Percentiles rank a stretch among this genome's conserved stretches.
These are phyloP conservation scores for Abrostola triplasia DNA, from an alignment of 2,888 invertebrate genomes.

Conservation along the genomic window DNA sequence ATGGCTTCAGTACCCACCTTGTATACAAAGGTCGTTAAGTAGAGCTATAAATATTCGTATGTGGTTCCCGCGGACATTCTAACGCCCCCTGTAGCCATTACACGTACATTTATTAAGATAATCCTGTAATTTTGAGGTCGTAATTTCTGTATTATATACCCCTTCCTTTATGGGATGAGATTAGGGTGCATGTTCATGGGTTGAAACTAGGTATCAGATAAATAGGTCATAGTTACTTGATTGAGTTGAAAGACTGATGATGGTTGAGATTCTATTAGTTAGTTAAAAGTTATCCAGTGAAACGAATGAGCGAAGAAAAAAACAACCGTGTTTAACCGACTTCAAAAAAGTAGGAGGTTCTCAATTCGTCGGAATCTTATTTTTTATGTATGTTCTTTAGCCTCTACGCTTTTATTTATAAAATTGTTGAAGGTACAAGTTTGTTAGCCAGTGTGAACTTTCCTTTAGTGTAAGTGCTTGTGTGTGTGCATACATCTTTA, in stretches of 20 bases:
- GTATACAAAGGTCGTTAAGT: constrained; percentile 52
- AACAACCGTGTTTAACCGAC: no score
- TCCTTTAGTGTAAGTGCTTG: constrained; percentile 5
- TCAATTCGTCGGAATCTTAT: no score
- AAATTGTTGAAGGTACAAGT: no score
- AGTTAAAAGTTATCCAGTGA: no score
- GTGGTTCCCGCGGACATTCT: constrained; percentile 63
- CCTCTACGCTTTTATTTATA: no score
- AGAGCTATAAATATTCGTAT: constrained; percentile 59
- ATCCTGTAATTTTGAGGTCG: constrained; percentile 64
- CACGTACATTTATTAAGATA: constrained; percentile 66
- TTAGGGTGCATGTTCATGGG: constrained; percentile 7
- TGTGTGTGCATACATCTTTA: constrained; percentile 10
- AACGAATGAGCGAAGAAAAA: no score
- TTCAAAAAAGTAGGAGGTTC: no score
- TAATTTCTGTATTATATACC: constrained; percentile 61
- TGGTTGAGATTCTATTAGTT: no score
- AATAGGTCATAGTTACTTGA: background rate
- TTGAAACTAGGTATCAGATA: background rate
- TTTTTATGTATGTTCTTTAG: no score
- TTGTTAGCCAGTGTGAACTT: background rate
- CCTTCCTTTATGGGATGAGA: constrained; percentile 48
- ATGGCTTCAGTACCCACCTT: constrained; percentile 2
- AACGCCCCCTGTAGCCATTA: constrained; percentile 65
- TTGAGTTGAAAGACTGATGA: background rate